Conservation (phyloP, 1,140 invertebrate species). For the Drosophila subpulchrella region DNA sequence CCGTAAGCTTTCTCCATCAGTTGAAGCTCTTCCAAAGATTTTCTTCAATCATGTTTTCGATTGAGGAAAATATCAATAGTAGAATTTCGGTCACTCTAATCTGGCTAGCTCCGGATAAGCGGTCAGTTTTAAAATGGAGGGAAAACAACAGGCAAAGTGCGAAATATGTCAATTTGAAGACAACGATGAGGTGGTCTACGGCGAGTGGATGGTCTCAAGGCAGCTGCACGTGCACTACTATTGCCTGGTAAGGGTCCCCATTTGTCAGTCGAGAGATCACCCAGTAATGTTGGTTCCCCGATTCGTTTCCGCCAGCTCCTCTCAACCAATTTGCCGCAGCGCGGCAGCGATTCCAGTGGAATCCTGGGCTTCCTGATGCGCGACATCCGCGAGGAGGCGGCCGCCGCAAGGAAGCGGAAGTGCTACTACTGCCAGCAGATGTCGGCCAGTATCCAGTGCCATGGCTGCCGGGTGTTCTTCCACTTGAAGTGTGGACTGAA, state of each 20-base stretch:
- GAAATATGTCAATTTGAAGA: constrained; percentile 16
- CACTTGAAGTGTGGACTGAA: constrained; percentile 53
- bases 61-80: background rate
- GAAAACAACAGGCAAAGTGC: background rate
- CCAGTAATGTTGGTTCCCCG: background rate
- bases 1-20: no score
- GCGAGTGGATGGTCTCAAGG: constrained; percentile 60
- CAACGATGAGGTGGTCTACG: constrained; percentile 24
- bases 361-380: constrained; percentile 67
- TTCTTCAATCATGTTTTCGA: background rate
- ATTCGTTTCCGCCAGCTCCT: constrained; percentile 41
- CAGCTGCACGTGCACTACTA: constrained; percentile 65
- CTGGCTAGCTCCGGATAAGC: background rate
- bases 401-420: constrained; percentile 15
- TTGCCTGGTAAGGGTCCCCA: constrained; percentile 54
- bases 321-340: constrained; percentile 63
- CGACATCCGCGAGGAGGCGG: constrained; percentile 61
- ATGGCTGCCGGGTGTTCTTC: constrained; percentile 41
- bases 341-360: constrained; percentile 62
- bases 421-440: constrained; percentile 49
- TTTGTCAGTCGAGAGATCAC: background rate
- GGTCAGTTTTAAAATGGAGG: background rate
- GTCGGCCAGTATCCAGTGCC: constrained; percentile 56
- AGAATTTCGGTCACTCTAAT: background rate
- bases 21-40: background rate